Base-by-base conservation (phyloP, 2,113 vertebrate genomes). In the Tamias sibiricus region DNA sequence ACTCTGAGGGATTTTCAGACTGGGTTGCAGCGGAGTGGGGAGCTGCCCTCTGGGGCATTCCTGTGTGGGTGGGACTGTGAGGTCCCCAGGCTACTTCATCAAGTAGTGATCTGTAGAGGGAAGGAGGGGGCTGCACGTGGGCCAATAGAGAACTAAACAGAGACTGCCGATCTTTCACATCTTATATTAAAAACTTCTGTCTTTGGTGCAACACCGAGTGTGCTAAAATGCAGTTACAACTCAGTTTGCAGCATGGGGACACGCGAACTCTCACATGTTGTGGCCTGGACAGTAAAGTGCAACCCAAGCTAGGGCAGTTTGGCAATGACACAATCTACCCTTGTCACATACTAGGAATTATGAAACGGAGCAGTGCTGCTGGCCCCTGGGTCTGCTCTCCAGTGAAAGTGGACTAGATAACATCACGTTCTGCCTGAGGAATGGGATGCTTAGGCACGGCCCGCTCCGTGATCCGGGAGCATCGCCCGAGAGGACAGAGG, bases 121-220 rank as follows among this genome's bases (percentile, higher is more conserved):
- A 76, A 37, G 14, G 44, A 47, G 74, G 52, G 59, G 66, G 2
- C 44, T 89, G 54, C 17, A 30, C 22, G 54, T 16, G n/a, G 68
- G 92, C 93, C 80, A 96, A 92, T 49, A 84, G 32, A 93, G 95
- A 98, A 66, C 80, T 97, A 75, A 95, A 40, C 47, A 64, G 80
- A 91, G 69, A 22, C 68, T 20, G n/a, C 68, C 24, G 40, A 54
- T 84, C 32, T 42, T 79, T 68, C 47, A 74, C 20, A 75, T 5
- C 44, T 83, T 89, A 42, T 13, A 30, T 26, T 42, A 47, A 76
- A 91, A 82, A 30, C 12, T 72, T 80, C 5, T 77, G 20, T 81
- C 30, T 87, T 64, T 74, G 40, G 37, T 57, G 8, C 6, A 85
- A 14, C 20, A 40, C 22, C 62, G 26, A 69, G 14, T 54, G 6